phyloP scores from a whole-genome alignment of 2,888 invertebrate genomes.

The Agrotis exclamationis region DNA sequence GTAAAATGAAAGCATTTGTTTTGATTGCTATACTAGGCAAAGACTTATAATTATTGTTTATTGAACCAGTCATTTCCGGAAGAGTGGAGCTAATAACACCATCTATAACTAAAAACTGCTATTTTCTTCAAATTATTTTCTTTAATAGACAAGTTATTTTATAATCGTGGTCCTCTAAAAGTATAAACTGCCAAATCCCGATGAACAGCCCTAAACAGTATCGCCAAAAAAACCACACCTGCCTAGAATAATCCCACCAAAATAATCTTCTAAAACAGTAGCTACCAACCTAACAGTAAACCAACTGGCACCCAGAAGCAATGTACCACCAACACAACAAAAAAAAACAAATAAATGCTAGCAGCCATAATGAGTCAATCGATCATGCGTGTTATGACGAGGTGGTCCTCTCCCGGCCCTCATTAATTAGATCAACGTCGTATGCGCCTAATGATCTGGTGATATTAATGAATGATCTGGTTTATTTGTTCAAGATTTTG shows the following conservation, averaged over 20 bases:
- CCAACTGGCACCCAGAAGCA: constrained; percentile 58
- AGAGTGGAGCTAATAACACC: neutral
- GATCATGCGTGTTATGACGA: constrained; percentile 75
- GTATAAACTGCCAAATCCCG: neutral
- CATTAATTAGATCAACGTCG: constrained; percentile 79
- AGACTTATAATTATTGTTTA: neutral
- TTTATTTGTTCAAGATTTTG: constrained; percentile 48
- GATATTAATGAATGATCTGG: constrained; percentile 62
- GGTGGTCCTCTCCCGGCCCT: constrained; percentile 74
- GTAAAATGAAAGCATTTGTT: neutral
- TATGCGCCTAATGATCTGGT: constrained; percentile 71
- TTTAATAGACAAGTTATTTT: too few species aligned
- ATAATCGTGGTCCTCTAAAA: too few species aligned
- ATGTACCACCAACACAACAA: constrained; percentile 32
- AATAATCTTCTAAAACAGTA: constrained; percentile 37
- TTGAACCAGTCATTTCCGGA: neutral
- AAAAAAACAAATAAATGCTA: constrained; percentile 65
- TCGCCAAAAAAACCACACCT: too few species aligned
- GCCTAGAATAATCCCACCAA: neutral
- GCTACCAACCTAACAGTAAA: constrained; percentile 54
- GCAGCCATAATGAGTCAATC: constrained; percentile 70
- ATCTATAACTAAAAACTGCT: neutral
- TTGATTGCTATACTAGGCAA: neutral
- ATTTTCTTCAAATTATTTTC: too few species aligned
- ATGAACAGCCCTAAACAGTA: neutral